Conservation (phyloP, 2,797 vertebrate species). For the Tangara arthus region DNA sequence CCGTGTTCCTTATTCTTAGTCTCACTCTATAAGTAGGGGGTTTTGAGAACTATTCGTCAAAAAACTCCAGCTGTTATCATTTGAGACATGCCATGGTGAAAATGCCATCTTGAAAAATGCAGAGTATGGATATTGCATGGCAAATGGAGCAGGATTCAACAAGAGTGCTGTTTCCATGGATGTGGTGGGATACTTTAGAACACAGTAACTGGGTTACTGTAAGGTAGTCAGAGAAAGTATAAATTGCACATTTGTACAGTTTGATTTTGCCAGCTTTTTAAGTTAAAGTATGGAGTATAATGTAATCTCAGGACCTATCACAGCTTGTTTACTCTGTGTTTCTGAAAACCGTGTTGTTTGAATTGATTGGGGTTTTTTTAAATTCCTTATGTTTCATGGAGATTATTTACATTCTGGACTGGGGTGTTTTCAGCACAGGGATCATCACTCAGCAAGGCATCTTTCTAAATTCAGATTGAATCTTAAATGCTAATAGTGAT, state of each 20-base stretch:
- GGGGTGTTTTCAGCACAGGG: background rate
- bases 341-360: background rate
- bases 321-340: background rate
- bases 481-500: background rate
- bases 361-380: fast-evolving
- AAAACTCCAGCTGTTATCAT: background rate
- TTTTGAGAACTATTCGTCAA: background rate
- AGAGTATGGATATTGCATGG: background rate
- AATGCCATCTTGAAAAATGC: background rate
- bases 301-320: background rate
- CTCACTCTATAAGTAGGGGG: background rate
- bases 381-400: background rate
- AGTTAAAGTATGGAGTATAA: background rate
- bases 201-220: background rate
- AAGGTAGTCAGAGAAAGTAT: background rate
- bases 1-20: background rate
- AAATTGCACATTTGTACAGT: background rate
- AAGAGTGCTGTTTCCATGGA: background rate
- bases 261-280: background rate
- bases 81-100: background rate
- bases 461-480: background rate
- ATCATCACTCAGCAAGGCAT: background rate
- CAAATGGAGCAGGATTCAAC: background rate
- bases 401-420: background rate
- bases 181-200: background rate